Conservation (phyloP, 1,140 invertebrate species). For the Cotesia vestalis region DNA sequence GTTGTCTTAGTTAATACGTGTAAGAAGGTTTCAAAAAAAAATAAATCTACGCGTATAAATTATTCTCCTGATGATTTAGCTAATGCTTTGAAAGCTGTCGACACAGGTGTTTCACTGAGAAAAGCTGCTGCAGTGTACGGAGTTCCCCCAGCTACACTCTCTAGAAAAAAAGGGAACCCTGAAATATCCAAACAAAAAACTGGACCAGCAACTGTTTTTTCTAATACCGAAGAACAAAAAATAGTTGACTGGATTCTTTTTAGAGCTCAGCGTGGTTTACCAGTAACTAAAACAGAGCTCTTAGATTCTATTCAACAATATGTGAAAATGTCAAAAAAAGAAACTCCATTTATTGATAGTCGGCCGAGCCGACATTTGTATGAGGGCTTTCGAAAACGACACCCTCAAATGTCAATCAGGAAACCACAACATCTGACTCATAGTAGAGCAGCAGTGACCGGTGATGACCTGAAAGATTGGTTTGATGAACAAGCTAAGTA, state of each 20-base stretch:
- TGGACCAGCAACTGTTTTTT: slow-evolving; percentile 28
- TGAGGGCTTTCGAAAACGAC: slow-evolving; percentile 49
- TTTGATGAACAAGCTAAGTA: slow-evolving; percentile 47
- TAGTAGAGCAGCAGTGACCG: slow-evolving; percentile 41
- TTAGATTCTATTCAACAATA: slow-evolving; percentile 36
- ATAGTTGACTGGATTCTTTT: slow-evolving; percentile 31
- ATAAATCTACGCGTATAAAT: slow-evolving; percentile 10
- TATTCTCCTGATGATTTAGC: slow-evolving; percentile 11
- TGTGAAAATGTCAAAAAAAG: slow-evolving; percentile 29
- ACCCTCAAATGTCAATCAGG: slow-evolving; percentile 48
- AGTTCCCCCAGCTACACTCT: too few relatives aligned
- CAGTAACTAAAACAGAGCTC: slow-evolving; percentile 22
- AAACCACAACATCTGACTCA: not conserved
- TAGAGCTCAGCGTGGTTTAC: slow-evolving; percentile 19
- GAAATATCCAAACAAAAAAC: not conserved
- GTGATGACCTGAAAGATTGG: slow-evolving; percentile 49
- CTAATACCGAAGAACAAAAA: slow-evolving; percentile 17
- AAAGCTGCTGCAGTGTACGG: too few relatives aligned
- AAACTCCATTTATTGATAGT: slow-evolving; percentile 49
- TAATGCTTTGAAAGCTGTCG: not conserved
- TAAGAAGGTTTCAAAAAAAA: not conserved
- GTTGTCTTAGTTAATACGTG: slow-evolving; percentile 11
- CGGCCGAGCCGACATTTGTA: slow-evolving; percentile 52
- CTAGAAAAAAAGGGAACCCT: too few relatives aligned
- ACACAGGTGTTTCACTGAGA: too few relatives aligned